A percentile compares a stretch with the other conserved stretches of the same genome.
phyloP scores from a whole-genome alignment of 2,797 vertebrate species.

The Myotis planiceps region DNA sequence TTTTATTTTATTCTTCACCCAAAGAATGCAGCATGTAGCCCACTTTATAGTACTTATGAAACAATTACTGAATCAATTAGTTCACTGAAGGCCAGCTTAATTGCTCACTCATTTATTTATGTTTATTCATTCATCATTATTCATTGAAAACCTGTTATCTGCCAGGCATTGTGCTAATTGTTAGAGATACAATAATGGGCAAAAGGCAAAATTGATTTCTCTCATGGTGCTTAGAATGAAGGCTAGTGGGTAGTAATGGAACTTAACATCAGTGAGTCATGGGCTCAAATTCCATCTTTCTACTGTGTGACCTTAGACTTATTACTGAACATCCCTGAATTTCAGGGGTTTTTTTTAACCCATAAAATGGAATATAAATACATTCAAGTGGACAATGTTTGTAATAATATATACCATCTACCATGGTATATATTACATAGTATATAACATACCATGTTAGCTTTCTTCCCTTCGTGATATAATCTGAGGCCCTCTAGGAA shows the following conservation, averaged over 20 bases:
- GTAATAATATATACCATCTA: neutral
- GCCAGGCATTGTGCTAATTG: neutral
- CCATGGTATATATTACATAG: neutral
- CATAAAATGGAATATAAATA: constrained; percentile 13
- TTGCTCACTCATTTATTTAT: neutral
- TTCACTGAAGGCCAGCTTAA: neutral
- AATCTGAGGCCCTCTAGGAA: neutral
- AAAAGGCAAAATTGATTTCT: constrained; percentile 4
- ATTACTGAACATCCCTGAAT: neutral
- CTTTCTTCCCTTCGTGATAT: neutral
- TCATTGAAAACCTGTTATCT: neutral
- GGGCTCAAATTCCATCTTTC: neutral
- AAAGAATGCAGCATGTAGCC: neutral
- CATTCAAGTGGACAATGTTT: neutral
- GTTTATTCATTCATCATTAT: neutral
- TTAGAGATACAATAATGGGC: neutral
- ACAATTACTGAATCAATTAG: neutral
- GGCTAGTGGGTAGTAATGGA: neutral
- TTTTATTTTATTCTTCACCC: constrained; percentile 4
- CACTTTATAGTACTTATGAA: neutral
- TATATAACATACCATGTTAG: neutral
- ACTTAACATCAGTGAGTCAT: neutral
- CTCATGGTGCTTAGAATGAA: neutral
- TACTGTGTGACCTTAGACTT: neutral
- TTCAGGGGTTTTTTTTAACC: neutral